Evolutionary conservation across 1,140 invertebrate species (phyloP).

Genomic region (Polypedilum vanderplanki): DNA sequence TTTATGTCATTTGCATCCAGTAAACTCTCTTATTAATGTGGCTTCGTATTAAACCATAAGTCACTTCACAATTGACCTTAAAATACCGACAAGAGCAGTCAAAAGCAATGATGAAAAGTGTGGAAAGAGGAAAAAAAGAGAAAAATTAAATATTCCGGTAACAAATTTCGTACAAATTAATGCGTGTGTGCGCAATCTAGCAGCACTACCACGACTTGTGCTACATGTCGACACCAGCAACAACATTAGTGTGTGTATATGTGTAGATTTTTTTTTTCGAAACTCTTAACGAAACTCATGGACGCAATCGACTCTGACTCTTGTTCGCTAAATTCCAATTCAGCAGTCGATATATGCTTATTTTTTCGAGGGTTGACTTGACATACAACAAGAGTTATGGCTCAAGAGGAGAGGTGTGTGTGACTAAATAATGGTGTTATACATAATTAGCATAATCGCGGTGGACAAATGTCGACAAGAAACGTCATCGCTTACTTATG

Average conservation of each 20-base stretch:
- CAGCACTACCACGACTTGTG: neutral
- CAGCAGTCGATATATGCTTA: neutral
- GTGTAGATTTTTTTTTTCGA: no score
- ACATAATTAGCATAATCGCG: no score
- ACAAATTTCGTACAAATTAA: neutral
- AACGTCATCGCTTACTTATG: neutral
- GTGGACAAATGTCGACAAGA: no score
- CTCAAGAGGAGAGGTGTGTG: neutral
- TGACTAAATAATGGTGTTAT: no score
- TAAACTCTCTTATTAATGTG: no score
- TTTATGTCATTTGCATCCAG: no score
- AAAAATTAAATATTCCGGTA: constrained; percentile 14
- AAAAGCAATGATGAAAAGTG: no score
- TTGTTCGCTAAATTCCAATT: constrained; percentile 1
- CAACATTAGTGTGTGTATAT: neutral
- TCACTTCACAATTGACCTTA: no score
- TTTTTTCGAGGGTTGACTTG: constrained; percentile 5
- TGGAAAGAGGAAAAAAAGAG: neutral
- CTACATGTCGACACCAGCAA: neutral
- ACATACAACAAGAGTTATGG: neutral
- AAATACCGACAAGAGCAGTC: no score
- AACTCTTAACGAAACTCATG: constrained; percentile 21
- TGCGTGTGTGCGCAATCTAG: constrained; percentile 1
- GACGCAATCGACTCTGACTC: neutral
- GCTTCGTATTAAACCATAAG: no score